Evolutionary conservation across 2,888 invertebrate genomes (phyloP), one percentile per base, ranked within the genome.

Genomic region (Monochamus alternatus): DNA sequence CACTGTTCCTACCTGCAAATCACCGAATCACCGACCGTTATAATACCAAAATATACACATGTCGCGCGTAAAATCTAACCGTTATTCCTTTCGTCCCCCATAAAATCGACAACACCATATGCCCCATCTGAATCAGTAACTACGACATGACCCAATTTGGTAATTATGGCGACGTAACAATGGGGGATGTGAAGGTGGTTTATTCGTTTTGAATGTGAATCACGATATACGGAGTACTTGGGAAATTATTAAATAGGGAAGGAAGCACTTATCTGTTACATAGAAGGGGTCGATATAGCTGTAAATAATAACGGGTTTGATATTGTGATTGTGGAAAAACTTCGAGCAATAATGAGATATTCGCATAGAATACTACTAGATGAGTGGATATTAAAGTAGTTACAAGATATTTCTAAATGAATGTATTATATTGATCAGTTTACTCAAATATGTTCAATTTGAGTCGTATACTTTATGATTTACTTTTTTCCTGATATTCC

Each of bases 41-140:
- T 73, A 76, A 66, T 76, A 67, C 67, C 70, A 66, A 77, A 74
- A 43, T n/a, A 76, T 58, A 78, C 78, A 78, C 76, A 76, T 75
- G 78, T 76, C 71, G 77, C 76, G 43, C 58, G 76, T 72, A 73
- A 77, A 78, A 79, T 78, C 77, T 81, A 81, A 81, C 81, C 81
- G 81, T 81, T 81, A 81, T 81, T 79, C 78, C 76, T 69, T 68
- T 31, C 69, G 63, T 52, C 68, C 67, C 66, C 72, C 60, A 47
- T 59, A 47, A 67, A 69, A 64, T 69, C 64, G 58, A 64, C 69
- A 64, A 43, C 62, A 69, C 32, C 74, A 74, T 74, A 74, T 74
- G 74, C 55, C 64, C 47, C 74, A 69, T 64, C 55, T 58, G 58
- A 69, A 58, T 58, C 63, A 55, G 64, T 74, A 74, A 74, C 58